Conservation (phyloP, 2,113 vertebrate genomes). For the Myotis davidii region DNA sequence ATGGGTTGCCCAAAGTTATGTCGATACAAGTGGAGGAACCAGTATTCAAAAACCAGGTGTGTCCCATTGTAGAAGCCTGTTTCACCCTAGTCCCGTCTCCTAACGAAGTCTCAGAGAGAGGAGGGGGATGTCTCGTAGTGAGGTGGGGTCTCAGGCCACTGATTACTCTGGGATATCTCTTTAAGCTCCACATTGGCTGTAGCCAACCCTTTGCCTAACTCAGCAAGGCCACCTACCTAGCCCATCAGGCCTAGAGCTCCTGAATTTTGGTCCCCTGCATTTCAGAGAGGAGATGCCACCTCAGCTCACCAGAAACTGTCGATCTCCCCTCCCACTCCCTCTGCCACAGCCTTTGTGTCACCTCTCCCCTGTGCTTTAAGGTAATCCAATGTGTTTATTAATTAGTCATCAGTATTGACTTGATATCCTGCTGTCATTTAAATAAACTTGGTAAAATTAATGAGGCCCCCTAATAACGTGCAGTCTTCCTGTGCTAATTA, state of each 20-base stretch:
- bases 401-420: slow-evolving; percentile 70
- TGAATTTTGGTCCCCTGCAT: not conserved
- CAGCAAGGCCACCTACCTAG: not conserved
- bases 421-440: slow-evolving; percentile 67
- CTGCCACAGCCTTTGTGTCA: not conserved
- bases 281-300: not conserved
- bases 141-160: not conserved
- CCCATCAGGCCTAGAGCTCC: not conserved
- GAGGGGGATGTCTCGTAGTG: rapidly evolving
- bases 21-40: not conserved
- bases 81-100: not conserved
- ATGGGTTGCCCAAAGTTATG: not conserved
- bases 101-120: not conserved
- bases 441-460: slow-evolving; percentile 71
- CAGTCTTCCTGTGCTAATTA: slow-evolving; percentile 63
- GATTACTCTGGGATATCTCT: not conserved
- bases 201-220: not conserved
- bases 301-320: not conserved
- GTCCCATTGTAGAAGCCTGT: not conserved
- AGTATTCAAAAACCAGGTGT: not conserved
- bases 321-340: rapidly evolving
- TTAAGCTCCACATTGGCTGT: not conserved
- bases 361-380: not conserved
- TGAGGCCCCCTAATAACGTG: slow-evolving; percentile 55
- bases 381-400: slow-evolving; percentile 61